These are phyloP conservation scores for Prionailurus bengalensis DNA, from an alignment of 2,113 vertebrate species.

Conservation along the genomic window DNA sequence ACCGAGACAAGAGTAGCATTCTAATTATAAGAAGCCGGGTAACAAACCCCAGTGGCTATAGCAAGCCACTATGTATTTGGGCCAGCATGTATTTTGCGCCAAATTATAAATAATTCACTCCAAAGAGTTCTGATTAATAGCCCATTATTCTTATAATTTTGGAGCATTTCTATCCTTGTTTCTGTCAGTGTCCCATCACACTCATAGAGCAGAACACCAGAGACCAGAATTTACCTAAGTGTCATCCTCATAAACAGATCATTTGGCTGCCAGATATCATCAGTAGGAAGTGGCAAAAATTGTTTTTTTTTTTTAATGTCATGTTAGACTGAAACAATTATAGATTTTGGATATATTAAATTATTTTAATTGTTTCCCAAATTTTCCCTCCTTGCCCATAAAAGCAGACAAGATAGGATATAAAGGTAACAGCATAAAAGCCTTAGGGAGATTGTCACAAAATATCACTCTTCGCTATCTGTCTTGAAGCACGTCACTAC, in stretches of 20 bases:
- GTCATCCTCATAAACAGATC: conserved; percentile 87
- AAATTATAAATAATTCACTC: conserved; percentile 64
- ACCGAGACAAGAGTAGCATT: conserved; percentile 5
- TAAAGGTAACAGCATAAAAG: conserved; percentile 96
- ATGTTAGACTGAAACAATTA: conserved; percentile 91
- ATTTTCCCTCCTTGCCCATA: conserved; percentile 97
- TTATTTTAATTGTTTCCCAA: conserved; percentile 96
- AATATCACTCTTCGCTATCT: conserved; percentile 96
- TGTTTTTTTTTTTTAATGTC: conserved; percentile 86
- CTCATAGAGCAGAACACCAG: conserved; percentile 80
- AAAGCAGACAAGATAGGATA: conserved; percentile 96
- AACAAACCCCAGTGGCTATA: neutral
- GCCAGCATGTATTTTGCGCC: conserved; percentile 33
- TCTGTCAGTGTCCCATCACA: conserved; percentile 83
- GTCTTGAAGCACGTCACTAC: conserved; percentile 99
- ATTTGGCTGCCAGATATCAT: conserved; percentile 90
- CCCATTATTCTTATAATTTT: conserved; percentile 58
- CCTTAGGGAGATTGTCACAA: conserved; percentile 98
- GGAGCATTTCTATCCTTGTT: conserved; percentile 80
- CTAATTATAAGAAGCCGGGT: conserved; percentile 52
- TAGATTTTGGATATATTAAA: conserved; percentile 91
- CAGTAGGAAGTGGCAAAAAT: conserved; percentile 84
- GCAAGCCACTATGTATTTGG: neutral
- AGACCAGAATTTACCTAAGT: conserved; percentile 79
- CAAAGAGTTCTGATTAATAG: conserved; percentile 77